A percentile compares a stretch with the other conserved stretches of the same genome.
Conservation (phyloP, 2,888 invertebrate species). For the Pollenia griseotomentosa region DNA sequence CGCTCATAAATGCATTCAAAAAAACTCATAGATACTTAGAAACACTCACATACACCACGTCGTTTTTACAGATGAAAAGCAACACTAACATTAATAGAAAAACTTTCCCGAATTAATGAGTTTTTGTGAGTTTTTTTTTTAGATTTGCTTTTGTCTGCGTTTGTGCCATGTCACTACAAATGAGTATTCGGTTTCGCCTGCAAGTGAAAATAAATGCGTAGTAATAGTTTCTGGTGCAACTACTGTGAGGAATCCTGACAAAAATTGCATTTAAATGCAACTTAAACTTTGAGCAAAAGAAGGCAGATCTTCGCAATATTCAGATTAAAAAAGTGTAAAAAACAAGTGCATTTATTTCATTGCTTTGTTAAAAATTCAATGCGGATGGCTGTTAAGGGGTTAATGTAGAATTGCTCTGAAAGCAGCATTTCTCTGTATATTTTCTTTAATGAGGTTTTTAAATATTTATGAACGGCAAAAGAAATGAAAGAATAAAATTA, state of each 20-base stretch:
- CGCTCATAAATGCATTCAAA: slow-evolving; percentile 37
- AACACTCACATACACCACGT: neutral
- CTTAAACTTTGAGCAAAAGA: slow-evolving; percentile 72
- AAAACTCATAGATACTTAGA: neutral
- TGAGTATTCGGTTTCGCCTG: slow-evolving; percentile 58
- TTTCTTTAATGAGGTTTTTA: slow-evolving; percentile 79
- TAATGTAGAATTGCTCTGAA: slow-evolving; percentile 36
- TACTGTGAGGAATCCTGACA: slow-evolving; percentile 64
- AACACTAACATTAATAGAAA: slow-evolving; percentile 58
- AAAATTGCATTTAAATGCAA: slow-evolving; percentile 79
- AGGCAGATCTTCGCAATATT: neutral
- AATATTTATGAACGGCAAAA: slow-evolving; percentile 80
- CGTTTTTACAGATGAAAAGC: slow-evolving; percentile 5
- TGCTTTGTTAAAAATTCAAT: neutral
- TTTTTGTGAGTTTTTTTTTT: slow-evolving; percentile 28
- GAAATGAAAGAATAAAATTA: slow-evolving; percentile 67
- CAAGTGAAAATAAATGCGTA: slow-evolving; percentile 45
- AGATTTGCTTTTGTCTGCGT: slow-evolving; percentile 1
- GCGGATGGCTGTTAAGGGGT: slow-evolving; percentile 38
- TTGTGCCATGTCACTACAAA: slow-evolving; percentile 41
- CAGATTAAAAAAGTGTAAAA: too few species aligned
- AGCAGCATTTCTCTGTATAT: slow-evolving; percentile 47
- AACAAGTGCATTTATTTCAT: too few species aligned
- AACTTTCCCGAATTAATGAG: slow-evolving; percentile 63
- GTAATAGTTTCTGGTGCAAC: slow-evolving; percentile 21